A percentile compares a stretch with the other conserved stretches of the same genome.
Evolutionary conservation across 2,113 vertebrate species (phyloP).

Genomic region (Sinosuthora webbiana): DNA sequence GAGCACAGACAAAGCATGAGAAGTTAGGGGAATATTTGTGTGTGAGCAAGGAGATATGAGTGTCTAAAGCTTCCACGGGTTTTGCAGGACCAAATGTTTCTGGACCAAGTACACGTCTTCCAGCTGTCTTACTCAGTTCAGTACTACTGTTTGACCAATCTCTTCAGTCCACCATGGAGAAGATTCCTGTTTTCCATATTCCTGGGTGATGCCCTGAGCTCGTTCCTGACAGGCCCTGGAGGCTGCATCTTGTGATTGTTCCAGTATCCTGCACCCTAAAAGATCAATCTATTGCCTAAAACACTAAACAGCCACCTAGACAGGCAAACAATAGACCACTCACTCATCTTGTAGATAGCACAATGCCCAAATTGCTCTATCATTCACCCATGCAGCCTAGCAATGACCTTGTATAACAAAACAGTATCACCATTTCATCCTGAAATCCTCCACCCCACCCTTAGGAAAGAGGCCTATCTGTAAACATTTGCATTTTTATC

Average conservation of each 20-base stretch:
- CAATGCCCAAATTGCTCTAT: neutral
- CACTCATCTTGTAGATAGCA: neutral
- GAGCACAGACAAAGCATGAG: neutral
- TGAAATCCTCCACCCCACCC: neutral
- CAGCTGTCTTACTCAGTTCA: neutral
- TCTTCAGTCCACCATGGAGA: neutral
- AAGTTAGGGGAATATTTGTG: neutral
- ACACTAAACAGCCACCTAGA: neutral
- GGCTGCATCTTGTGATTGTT: neutral
- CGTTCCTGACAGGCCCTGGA: rapidly evolving
- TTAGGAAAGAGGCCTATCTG: neutral
- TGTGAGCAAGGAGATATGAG: neutral
- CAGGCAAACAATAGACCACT: neutral
- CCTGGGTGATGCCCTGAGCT: neutral
- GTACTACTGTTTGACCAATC: neutral
- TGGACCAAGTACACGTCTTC: neutral
- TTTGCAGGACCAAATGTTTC: neutral
- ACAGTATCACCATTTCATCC: neutral
- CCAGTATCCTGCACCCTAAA: too few relatives aligned
- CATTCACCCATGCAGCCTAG: neutral
- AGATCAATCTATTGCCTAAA: neutral
- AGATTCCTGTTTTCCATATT: neutral
- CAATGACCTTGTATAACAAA: neutral
- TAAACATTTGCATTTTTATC: conserved; percentile 16
- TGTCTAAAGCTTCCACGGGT: neutral